Conservation (phyloP, 2,797 vertebrate species). For the Hozukius guyotensis region DNA sequence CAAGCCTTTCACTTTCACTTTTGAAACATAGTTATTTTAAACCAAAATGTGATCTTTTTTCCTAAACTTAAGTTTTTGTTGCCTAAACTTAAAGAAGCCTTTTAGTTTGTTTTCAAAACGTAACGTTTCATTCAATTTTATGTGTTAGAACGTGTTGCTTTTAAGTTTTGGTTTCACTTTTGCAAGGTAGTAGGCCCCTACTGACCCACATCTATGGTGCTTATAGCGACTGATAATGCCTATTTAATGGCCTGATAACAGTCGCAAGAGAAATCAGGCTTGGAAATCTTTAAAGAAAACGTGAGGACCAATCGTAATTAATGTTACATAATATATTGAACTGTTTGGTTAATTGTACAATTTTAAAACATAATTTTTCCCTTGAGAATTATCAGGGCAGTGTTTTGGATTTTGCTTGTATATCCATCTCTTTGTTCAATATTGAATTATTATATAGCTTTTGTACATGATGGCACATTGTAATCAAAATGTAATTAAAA, state of each 20-base stretch:
- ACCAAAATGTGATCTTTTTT: rapidly evolving
- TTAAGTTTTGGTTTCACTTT: no score
- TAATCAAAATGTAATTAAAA: conserved; percentile 45
- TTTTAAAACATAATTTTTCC: neutral
- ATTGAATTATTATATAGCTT: conserved; percentile 51
- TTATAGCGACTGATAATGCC: no score
- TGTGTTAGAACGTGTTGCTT: no score
- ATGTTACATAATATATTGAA: neutral
- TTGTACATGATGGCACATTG: conserved; percentile 59
- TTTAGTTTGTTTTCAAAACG: no score
- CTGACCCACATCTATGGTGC: no score
- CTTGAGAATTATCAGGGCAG: neutral
- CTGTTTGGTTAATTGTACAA: conserved; percentile 8
- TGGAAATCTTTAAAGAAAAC: neutral
- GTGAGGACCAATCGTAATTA: neutral
- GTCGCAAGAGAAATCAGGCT: neutral
- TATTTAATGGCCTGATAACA: no score
- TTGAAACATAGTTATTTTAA: no score
- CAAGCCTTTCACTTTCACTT: no score
- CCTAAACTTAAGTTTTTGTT: no score
- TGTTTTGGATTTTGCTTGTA: conserved; percentile 29
- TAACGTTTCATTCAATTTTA: no score
- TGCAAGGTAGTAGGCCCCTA: no score
- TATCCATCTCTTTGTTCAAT: conserved; percentile 37
- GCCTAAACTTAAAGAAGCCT: no score